Base-by-base conservation (phyloP, 2,888 invertebrate genomes). In the Cerastis leucographa region DNA sequence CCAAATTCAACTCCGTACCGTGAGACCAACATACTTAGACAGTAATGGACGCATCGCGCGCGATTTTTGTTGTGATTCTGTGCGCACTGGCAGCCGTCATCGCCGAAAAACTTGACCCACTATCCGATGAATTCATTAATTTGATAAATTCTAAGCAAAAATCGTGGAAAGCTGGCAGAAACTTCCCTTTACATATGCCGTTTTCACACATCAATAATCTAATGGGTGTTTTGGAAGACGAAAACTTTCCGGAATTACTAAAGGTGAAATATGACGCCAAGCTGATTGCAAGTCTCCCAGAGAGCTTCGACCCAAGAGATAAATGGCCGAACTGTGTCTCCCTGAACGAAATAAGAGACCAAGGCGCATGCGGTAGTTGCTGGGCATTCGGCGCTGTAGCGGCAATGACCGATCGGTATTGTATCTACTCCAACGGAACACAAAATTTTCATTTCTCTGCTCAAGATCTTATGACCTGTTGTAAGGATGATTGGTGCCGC, bases 311-410 rank as follows among this genome's bases (percentile, higher is more conserved):
- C 22, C 12, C 80, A n/a, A 56, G 76, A 14, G 68, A 75, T 9
- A 80, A 80, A 65, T 80, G 81, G 80, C 81, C 68, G 35, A 74
- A 68, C 67, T 81, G 81, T 49, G n/a, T 67, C 4, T 75, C 76
- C 19, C 42, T 81, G 25, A 74, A 62, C 42, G 62, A 79, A 67
- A 80, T 79, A 54, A 74, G 74, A 74, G 79, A 80, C 62, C 81
- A 79, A 80, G 79, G 29, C 1, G 1, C 66, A 11, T 79, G 79
- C 14, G 80, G 78, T 9, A 80, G 79, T 67, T 79, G 81, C 25
- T 81, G 75, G 75, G 79, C 67, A 17, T 46, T 73, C 14, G 54
- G 65, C n/a, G n/a, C 79, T 40, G 80, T 80, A 35, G 74, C 62
- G 49, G 67, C 54, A 11, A 79, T 79, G 76, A 79, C 78, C 6